A percentile compares a stretch with the other conserved stretches of the same genome.
Conservation (phyloP, 2,113 vertebrate species). For the Hipposideros armiger region DNA sequence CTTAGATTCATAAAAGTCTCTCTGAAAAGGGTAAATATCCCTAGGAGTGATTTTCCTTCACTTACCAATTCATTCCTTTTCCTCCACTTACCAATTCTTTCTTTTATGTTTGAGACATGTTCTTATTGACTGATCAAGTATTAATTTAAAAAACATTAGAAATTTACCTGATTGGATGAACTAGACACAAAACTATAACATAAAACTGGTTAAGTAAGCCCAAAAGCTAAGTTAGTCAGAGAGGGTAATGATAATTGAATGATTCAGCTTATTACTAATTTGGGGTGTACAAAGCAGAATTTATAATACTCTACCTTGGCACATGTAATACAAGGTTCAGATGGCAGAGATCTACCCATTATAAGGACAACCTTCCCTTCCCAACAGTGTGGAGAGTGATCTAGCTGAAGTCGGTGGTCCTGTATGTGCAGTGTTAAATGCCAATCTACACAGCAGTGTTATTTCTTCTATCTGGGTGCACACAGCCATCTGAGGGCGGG, state of each 20-base stretch:
- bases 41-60: background rate
- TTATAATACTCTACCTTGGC: background rate
- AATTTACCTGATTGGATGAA: conserved; percentile 38
- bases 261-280: conserved; percentile 14
- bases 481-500: background rate
- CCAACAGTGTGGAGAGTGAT: background rate
- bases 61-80: conserved; percentile 51
- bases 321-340: background rate
- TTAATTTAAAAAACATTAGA: conserved; percentile 53
- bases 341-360: background rate
- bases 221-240: background rate
- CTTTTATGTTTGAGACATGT: conserved; percentile 10
- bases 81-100: conserved; percentile 49
- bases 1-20: background rate
- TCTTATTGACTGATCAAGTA: conserved; percentile 45
- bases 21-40: background rate
- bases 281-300: background rate
- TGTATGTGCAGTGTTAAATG: conserved; percentile 4
- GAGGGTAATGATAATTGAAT: background rate
- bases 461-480: background rate
- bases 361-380: background rate
- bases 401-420: background rate
- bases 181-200: conserved; percentile 5
- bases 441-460: background rate
- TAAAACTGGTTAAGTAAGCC: conserved; percentile 54